Percentiles rank a stretch among this genome's conserved stretches.
Evolutionary conservation across 2,113 vertebrate genomes (phyloP).

Genomic region (Nothocercus julius): DNA sequence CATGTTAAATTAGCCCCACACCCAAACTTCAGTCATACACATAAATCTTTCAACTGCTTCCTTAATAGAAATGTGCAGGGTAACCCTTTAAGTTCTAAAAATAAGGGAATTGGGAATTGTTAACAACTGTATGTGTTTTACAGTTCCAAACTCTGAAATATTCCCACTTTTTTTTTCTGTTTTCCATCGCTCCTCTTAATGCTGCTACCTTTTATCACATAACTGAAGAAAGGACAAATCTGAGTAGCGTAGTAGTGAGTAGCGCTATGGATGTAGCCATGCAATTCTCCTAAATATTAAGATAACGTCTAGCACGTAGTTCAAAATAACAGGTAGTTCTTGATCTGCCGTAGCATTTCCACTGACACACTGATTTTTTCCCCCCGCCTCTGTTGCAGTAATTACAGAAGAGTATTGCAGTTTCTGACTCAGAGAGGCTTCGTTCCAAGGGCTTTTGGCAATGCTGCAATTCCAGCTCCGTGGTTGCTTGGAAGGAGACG

Average conservation of each 20-base stretch:
- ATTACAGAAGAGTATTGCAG: constrained; percentile 17
- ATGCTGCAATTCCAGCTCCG: background rate
- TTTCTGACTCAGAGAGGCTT: constrained; percentile 43
- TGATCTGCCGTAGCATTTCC: background rate
- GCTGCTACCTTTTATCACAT: background rate
- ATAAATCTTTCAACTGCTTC: background rate
- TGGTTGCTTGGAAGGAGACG: background rate
- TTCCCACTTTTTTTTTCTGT: background rate
- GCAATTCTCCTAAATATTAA: background rate
- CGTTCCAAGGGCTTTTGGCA: background rate
- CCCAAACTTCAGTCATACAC: background rate
- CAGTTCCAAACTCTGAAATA: background rate
- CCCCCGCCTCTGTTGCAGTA: background rate
- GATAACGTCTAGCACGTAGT: background rate
- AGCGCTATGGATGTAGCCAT: background rate
- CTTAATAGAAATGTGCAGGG: background rate
- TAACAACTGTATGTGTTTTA: background rate
- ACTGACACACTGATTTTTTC: constrained; percentile 31
- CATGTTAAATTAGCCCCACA: constrained; percentile 25
- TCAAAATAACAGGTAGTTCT: constrained; percentile 50
- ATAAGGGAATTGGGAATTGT: background rate
- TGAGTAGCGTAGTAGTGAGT: background rate
- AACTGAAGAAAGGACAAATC: background rate
- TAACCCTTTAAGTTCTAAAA: background rate
- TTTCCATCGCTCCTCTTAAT: background rate